Evolutionary conservation across 2,113 vertebrate genomes (phyloP).

Genomic region (Cyprinodon variegatus): DNA sequence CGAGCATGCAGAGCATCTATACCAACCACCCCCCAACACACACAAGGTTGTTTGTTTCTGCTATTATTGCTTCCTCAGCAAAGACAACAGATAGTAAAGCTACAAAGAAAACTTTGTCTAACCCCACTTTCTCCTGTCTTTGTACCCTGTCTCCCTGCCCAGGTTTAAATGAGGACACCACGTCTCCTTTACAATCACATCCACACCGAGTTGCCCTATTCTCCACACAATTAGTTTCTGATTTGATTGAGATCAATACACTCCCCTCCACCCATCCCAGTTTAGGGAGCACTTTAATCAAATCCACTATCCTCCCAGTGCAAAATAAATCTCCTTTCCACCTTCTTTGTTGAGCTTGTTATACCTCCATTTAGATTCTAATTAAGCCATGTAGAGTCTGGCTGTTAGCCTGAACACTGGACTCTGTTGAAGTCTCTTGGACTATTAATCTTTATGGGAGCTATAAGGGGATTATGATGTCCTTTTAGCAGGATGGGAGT

Average conservation of each 20-base stretch:
- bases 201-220: conserved; percentile 34
- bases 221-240: conserved; percentile 69
- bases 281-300: conserved; percentile 64
- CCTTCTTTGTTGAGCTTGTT: conserved; percentile 21
- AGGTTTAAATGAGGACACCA: conserved; percentile 15
- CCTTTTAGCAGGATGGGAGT: conserved; percentile 36
- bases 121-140: conserved; percentile 8
- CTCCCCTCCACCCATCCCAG: conserved; percentile 28
- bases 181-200: conserved; percentile 13
- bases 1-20: conserved; percentile 35
- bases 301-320: conserved; percentile 28
- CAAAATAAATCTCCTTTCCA: conserved; percentile 41
- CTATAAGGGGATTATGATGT: conserved; percentile 51
- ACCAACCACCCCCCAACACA: conserved; percentile 19
- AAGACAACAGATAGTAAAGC: conserved; percentile 6
- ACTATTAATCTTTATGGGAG: conserved; percentile 45
- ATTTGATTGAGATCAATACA: conserved; percentile 69
- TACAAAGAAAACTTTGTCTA: conserved; percentile 18
- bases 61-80: conserved; percentile 27
- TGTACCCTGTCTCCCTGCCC: conserved; percentile 5
- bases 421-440: conserved; percentile 33
- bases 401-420: conserved; percentile 44
- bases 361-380: conserved; percentile 53
- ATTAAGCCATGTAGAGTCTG: conserved; percentile 57
- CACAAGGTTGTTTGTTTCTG: conserved; percentile 29